Conservation (phyloP, 2,797 vertebrate genomes). For the Chelidonichthys spinosus region DNA sequence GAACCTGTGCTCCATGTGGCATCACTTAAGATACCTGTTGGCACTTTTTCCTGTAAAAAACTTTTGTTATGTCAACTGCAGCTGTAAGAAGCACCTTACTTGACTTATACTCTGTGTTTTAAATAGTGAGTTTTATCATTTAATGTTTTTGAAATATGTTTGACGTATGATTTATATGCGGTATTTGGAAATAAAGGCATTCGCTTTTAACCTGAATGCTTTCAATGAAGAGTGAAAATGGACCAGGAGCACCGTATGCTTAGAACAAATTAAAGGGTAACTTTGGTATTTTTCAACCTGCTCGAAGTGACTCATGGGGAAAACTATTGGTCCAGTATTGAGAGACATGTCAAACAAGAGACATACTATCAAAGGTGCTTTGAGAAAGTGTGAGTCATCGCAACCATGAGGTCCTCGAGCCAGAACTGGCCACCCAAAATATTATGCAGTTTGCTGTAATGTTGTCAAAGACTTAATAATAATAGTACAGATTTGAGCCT, state of each 20-base stretch:
- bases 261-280: no score
- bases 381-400: no score
- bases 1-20: not conserved
- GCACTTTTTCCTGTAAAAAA: not conserved
- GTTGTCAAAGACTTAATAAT: not conserved
- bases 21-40: not conserved
- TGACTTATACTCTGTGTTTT: no score
- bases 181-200: no score
- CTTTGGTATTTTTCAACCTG: no score
- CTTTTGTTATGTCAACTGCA: not conserved
- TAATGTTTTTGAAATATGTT: not conserved
- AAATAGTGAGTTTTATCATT: not conserved
- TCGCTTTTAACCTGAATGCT: no score
- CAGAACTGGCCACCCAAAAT: not conserved
- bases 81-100: not conserved
- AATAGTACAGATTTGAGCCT: not conserved
- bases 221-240: no score
- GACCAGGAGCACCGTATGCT: no score
- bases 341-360: not conserved
- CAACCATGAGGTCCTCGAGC: no score
- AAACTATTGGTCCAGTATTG: no score
- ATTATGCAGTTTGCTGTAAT: not conserved
- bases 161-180: not conserved
- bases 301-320: no score
- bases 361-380: no score